Evolutionary conservation across 1,140 invertebrate species (phyloP).

Genomic region (Fopius arisanus): DNA sequence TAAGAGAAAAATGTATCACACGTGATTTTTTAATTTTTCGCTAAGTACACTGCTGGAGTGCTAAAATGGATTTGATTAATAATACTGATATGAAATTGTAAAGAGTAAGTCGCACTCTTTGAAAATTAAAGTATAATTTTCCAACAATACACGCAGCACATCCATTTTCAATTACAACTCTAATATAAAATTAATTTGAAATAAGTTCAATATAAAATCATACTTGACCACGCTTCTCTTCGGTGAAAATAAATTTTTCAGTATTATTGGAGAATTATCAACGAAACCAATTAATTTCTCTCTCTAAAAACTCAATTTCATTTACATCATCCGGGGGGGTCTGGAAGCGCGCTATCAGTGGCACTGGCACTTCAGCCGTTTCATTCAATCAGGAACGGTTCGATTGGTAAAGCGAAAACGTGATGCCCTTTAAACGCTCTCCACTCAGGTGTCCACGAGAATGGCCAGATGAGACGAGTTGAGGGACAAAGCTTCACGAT

Average conservation of each 20-base stretch:
- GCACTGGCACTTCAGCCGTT: not conserved
- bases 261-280: not conserved
- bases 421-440: conserved; percentile 10
- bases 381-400: conserved; percentile 4
- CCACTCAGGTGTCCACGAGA: not conserved
- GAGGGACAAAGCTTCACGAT: not conserved
- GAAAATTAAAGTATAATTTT: no score
- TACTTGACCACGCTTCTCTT: not conserved
- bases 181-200: no score
- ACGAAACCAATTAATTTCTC: not conserved
- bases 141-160: no score
- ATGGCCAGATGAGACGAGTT: conserved; percentile 6
- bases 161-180: no score
- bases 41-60: no score
- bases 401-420: not conserved
- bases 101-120: no score
- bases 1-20: no score
- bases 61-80: no score
- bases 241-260: not conserved
- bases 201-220: no score
- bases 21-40: no score
- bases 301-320: not conserved
- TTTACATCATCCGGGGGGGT: not conserved
- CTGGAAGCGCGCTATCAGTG: not conserved
- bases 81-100: no score